Evolutionary conservation across 2,888 invertebrate genomes (phyloP).

Genomic region (Caenorhabditis zanzibari): DNA sequence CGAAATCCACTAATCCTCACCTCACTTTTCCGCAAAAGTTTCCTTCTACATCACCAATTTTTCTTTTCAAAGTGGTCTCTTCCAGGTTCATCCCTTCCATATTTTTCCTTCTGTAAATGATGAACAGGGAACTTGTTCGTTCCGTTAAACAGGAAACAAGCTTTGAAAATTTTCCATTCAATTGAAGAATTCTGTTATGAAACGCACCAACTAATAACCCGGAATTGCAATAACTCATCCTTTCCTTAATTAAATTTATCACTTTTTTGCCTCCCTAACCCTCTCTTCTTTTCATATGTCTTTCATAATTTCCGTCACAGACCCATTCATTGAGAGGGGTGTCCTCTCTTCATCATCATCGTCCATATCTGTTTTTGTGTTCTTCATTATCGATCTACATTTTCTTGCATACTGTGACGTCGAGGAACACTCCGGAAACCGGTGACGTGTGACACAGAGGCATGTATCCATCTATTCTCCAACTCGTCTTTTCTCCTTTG

Average conservation of each 20-base stretch:
- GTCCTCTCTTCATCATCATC: background rate
- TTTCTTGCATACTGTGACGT: slow-evolving; percentile 52
- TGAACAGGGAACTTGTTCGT: background rate
- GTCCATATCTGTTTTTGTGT: slow-evolving; percentile 42
- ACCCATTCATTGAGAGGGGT: slow-evolving; percentile 40
- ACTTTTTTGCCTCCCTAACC: slow-evolving; percentile 6
- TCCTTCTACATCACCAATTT: slow-evolving; percentile 21
- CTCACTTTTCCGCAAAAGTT: slow-evolving; percentile 25
- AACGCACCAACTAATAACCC: slow-evolving; percentile 16
- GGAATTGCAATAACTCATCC: slow-evolving; percentile 43
- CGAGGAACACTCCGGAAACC: slow-evolving; percentile 48
- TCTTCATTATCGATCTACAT: slow-evolving; percentile 38
- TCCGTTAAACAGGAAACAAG: background rate
- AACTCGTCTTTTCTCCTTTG: slow-evolving; percentile 32
- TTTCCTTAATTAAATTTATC: slow-evolving; percentile 49
- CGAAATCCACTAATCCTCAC: slow-evolving; percentile 31
- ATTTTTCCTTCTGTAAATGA: background rate
- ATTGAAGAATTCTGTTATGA: background rate
- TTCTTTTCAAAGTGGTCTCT: slow-evolving; percentile 22
- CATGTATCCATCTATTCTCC: slow-evolving; percentile 49
- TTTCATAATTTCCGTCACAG: slow-evolving; percentile 52
- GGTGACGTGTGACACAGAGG: slow-evolving; percentile 49
- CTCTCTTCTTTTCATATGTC: slow-evolving; percentile 32
- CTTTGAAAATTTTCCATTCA: background rate
- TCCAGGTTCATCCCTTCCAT: background rate